phyloP scores from a whole-genome alignment of 2,113 vertebrate genomes.

The Plecotus auritus region DNA sequence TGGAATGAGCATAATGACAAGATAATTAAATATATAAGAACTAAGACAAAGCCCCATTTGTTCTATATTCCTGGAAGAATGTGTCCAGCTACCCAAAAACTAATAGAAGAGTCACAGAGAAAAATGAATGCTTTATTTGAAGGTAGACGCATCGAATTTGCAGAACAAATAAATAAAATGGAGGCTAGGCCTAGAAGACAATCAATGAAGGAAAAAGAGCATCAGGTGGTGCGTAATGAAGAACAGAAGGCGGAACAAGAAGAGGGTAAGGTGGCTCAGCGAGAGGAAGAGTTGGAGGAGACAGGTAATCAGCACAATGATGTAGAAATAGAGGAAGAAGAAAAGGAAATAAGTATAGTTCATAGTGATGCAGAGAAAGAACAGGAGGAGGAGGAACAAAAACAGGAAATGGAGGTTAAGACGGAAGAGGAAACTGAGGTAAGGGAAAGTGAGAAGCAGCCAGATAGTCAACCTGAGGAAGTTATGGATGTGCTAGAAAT shows the following conservation, averaged over 20 bases:
- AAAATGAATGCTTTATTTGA: slow-evolving; percentile 96
- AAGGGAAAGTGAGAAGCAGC: slow-evolving; percentile 81
- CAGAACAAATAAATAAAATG: slow-evolving; percentile 99
- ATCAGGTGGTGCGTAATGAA: slow-evolving; percentile 87
- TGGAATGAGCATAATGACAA: slow-evolving; percentile 96
- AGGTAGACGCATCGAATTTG: slow-evolving; percentile 94
- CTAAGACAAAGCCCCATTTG: slow-evolving; percentile 94
- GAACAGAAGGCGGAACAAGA: slow-evolving; percentile 91
- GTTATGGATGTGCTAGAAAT: slow-evolving; percentile 76
- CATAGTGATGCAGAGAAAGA: slow-evolving; percentile 84
- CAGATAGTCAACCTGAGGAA: slow-evolving; percentile 82
- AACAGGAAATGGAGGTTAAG: slow-evolving; percentile 79
- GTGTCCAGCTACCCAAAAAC: slow-evolving; percentile 95
- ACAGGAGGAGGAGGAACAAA: slow-evolving; percentile 84
- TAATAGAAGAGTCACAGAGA: slow-evolving; percentile 96
- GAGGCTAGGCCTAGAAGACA: slow-evolving; percentile 97
- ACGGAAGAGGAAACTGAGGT: slow-evolving; percentile 78
- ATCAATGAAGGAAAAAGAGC: slow-evolving; percentile 92
- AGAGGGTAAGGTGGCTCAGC: slow-evolving; percentile 89
- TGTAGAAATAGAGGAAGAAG: slow-evolving; percentile 89
- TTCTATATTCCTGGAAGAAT: slow-evolving; percentile 96
- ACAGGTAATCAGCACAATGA: slow-evolving; percentile 92
- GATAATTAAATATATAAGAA: slow-evolving; percentile 97
- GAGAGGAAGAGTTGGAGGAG: slow-evolving; percentile 95
- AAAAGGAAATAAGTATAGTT: slow-evolving; percentile 82